These are phyloP conservation scores for Aethes cnicana DNA, from an alignment of 2,888 invertebrate genomes.

Conservation along the genomic window DNA sequence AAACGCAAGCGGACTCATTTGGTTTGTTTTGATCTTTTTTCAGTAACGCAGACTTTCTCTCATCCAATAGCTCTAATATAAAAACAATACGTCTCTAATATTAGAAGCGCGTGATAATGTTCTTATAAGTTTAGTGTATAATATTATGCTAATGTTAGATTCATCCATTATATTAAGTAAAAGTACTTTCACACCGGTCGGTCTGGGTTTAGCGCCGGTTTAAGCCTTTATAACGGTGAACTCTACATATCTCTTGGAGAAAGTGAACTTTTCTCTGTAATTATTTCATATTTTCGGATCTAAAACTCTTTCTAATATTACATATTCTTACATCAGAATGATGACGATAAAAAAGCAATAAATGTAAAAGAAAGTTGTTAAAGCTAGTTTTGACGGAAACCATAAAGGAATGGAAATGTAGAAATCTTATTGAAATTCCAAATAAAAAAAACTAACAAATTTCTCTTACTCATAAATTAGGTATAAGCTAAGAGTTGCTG, in stretches of 20 bases:
- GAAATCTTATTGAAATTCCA: background rate
- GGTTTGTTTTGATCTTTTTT: too few relatives aligned
- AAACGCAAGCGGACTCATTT: background rate
- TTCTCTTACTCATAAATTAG: background rate
- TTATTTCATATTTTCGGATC: too few relatives aligned
- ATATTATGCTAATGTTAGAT: background rate
- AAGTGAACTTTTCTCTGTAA: slow-evolving; percentile 11
- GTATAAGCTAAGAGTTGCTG: background rate
- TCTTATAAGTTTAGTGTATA: too few relatives aligned
- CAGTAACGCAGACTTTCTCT: too few relatives aligned
- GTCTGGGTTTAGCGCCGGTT: background rate
- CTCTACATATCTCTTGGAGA: slow-evolving; percentile 9
- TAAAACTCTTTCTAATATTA: too few relatives aligned
- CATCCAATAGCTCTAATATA: too few relatives aligned
- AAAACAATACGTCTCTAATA: background rate
- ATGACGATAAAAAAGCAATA: slow-evolving; percentile 1
- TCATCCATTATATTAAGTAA: background rate
- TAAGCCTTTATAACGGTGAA: background rate
- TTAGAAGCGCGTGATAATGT: background rate
- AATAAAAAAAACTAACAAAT: background rate
- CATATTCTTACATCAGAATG: too few relatives aligned
- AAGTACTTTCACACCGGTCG: slow-evolving; percentile 1
- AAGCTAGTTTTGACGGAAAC: background rate
- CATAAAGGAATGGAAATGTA: background rate
- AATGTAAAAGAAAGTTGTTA: slow-evolving; percentile 21